Evolutionary conservation across 2,888 invertebrate genomes (phyloP).

Genomic region (Orthosia gothica): DNA sequence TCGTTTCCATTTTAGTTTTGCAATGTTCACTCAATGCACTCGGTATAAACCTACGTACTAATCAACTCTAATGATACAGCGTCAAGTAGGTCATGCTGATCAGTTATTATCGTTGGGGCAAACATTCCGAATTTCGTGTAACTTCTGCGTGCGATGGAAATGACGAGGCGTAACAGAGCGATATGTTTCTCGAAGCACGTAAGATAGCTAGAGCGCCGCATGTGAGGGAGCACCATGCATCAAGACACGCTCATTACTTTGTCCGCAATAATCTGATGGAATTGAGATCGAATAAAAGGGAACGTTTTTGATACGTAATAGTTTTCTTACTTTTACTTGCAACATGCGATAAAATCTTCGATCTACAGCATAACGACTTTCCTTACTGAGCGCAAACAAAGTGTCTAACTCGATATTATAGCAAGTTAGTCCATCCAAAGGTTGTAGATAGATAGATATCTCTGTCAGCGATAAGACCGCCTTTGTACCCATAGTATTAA

Average conservation of each 20-base stretch:
- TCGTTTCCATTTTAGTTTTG: conserved; percentile 12
- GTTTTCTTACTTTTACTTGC: neutral
- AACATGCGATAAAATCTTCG: conserved; percentile 5
- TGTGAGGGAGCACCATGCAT: conserved; percentile 25
- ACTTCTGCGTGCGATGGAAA: conserved; percentile 53
- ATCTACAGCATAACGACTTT: conserved; percentile 21
- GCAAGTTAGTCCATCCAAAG: no score
- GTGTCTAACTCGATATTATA: conserved; percentile 35
- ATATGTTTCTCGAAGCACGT: conserved; percentile 66
- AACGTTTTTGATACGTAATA: neutral
- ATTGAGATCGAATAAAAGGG: conserved; percentile 22
- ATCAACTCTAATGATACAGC: conserved; percentile 45
- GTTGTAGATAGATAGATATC: no score
- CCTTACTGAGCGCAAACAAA: conserved; percentile 38
- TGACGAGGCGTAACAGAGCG: conserved; percentile 55
- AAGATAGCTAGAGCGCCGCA: conserved; percentile 58
- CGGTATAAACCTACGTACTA: conserved; percentile 22
- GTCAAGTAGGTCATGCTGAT: conserved; percentile 51
- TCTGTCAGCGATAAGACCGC: no score
- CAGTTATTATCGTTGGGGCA: conserved; percentile 47
- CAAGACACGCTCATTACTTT: conserved; percentile 39
- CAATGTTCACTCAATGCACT: conserved; percentile 11
- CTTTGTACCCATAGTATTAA: no score
- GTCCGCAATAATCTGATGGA: conserved; percentile 40
- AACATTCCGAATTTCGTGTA: conserved; percentile 43